Evolutionary conservation across 23 tunicate species (phyloP).

Genomic region (Corella eumyota): DNA sequence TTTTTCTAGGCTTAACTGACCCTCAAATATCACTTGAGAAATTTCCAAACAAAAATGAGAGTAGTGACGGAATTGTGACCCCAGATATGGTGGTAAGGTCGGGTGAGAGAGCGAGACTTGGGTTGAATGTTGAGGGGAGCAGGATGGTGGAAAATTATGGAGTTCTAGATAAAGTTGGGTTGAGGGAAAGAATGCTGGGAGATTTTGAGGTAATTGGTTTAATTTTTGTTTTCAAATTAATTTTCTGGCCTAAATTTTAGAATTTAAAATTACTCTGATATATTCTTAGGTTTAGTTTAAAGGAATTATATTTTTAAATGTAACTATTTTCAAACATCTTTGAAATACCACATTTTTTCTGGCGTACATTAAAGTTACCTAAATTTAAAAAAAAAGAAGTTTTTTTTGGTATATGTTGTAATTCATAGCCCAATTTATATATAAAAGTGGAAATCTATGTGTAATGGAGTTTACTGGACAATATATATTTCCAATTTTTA

Average conservation of each 20-base stretch:
- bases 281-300: no score
- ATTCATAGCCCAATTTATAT: no score
- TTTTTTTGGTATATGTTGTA: no score
- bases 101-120: slow-evolving; percentile 22
- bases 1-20: slow-evolving; percentile 25
- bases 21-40: slow-evolving; percentile 15
- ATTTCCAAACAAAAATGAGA: slow-evolving; percentile 21
- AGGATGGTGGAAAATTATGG: slow-evolving; percentile 26
- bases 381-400: no score
- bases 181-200: slow-evolving; percentile 29
- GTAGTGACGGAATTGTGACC: slow-evolving; percentile 20
- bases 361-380: no score
- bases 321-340: no score
- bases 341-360: no score
- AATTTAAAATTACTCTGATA: neutral
- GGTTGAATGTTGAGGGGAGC: slow-evolving; percentile 58
- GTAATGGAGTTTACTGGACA: no score
- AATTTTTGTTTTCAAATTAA: no score
- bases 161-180: slow-evolving; percentile 47
- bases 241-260: neutral
- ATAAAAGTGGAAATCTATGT: no score
- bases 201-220: slow-evolving; percentile 78
- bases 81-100: slow-evolving; percentile 43
- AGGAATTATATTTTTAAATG: no score
- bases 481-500: no score